A percentile compares a stretch with the other conserved stretches of the same genome.
These are phyloP conservation scores for Rhinichthys klamathensis DNA, from an alignment of 2,113 vertebrate genomes.

Conservation along the genomic window DNA sequence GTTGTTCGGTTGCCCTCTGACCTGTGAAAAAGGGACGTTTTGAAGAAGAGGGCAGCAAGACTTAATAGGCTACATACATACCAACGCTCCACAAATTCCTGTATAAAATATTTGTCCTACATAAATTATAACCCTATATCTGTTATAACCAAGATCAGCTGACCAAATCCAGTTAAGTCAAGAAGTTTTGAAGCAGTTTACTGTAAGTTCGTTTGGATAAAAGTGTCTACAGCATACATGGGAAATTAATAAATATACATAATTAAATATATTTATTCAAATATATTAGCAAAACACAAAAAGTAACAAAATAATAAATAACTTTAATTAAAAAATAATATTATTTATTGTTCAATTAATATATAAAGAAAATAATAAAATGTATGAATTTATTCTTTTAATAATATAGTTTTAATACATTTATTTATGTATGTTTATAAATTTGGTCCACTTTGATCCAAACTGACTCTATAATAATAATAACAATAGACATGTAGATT, in stretches of 20 bases:
- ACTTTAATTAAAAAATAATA: too few relatives aligned
- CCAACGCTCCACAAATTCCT: background rate
- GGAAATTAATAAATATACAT: background rate
- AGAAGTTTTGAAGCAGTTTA: background rate
- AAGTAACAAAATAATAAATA: too few relatives aligned
- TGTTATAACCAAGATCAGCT: background rate
- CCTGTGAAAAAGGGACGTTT: conserved; percentile 37
- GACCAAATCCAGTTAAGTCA: background rate
- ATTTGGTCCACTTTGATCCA: background rate
- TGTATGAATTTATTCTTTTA: background rate
- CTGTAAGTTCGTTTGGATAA: background rate
- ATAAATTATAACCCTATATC: background rate
- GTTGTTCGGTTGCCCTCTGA: conserved; percentile 41
- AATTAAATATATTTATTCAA: background rate
- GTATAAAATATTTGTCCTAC: background rate
- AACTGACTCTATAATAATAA: background rate
- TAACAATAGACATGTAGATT: background rate
- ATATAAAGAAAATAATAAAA: too few relatives aligned
- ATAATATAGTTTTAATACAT: background rate
- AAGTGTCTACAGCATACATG: background rate
- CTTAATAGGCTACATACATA: background rate
- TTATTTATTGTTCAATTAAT: too few relatives aligned
- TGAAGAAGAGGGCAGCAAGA: background rate
- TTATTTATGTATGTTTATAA: background rate
- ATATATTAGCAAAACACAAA: background rate